Percentiles rank a stretch among this genome's conserved stretches.
phyloP scores from a whole-genome alignment of 2,888 invertebrate genomes.

The Yponomeuta malinellus region DNA sequence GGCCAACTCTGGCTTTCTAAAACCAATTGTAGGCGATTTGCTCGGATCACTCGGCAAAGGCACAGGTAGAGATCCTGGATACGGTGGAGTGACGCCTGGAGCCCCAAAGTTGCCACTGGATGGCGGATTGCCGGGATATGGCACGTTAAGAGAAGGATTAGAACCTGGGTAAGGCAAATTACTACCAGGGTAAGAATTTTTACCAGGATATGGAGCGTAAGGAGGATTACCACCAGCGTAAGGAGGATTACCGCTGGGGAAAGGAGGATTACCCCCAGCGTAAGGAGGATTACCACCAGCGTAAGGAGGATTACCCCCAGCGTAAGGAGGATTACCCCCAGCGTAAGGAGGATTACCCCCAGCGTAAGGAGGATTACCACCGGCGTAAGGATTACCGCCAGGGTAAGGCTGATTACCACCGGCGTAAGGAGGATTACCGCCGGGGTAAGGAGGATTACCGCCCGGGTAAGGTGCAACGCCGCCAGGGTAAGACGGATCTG shows the following conservation, averaged over 20 bases:
- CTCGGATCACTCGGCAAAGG: neutral
- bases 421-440: slow-evolving; percentile 17
- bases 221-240: slow-evolving; percentile 24
- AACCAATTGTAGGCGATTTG: neutral
- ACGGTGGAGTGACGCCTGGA: slow-evolving; percentile 8
- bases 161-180: slow-evolving; percentile 21
- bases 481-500: slow-evolving; percentile 25
- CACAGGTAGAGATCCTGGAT: slow-evolving; percentile 17
- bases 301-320: slow-evolving; percentile 22
- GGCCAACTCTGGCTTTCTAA: neutral
- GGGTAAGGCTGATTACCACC: slow-evolving; percentile 28
- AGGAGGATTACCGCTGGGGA: slow-evolving; percentile 21
- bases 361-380: slow-evolving; percentile 22
- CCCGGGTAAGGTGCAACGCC: slow-evolving; percentile 22
- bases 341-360: slow-evolving; percentile 24
- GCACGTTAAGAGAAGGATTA: slow-evolving; percentile 7
- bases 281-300: slow-evolving; percentile 24
- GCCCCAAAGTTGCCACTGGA: too few relatives aligned
- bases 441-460: slow-evolving; percentile 28
- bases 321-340: slow-evolving; percentile 23
- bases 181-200: slow-evolving; percentile 20
- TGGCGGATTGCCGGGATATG: slow-evolving; percentile 19
- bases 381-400: slow-evolving; percentile 22
- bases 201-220: slow-evolving; percentile 26
- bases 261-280: slow-evolving; percentile 24